Evolutionary conservation across 2,888 invertebrate genomes (phyloP), one percentile per base, ranked within the genome.

Genomic region (Rugalucina vietnamica): DNA sequence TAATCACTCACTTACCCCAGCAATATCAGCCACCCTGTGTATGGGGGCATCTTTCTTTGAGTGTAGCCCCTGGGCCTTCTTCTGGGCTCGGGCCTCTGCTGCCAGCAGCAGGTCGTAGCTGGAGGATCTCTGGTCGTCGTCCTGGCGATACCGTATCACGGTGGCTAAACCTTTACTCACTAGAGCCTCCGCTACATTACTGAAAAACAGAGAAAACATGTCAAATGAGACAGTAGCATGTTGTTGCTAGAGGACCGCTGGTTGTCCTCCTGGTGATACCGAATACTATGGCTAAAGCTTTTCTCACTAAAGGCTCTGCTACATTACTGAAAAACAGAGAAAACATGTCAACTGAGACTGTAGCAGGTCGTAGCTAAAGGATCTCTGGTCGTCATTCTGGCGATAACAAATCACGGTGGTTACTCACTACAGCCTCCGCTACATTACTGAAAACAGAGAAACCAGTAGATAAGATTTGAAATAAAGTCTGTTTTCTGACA

Each of bases 301-400:
- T 98, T 82, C 96, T 96, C 0, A 99, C 98, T 94, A 99, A 96
- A 0, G 98, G 98, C 95, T 99, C 99, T 10, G 98, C 99, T 70
- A 99, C 96, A 95, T 99, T 99, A 82, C 97, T 98, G 94, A 60
- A 94, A 94, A 70, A 54, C 24, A 43, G 8, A 12, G 43, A 43
- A n/a, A n/a, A n/a, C n/a, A n/a, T n/a, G n/a, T n/a, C n/a, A n/a
- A n/a, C n/a, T n/a, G n/a, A n/a, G 98, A 97, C 81, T 98, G 95
- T 34, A 99, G 96, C 85, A 97, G 97, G 95, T 99, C 99, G 94
- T 99, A 99, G 88, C 97, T 97, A 0, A 98, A 97, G 69, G 99
- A 98, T 84, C 99, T 96, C 95, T 98, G 98, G 94, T 99, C 99
- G 94, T 99, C 99, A 94, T 99, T 99, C 93, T 98, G 98, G 80